Conservation (phyloP, 2,888 invertebrate genomes). For the Congeria kusceri region DNA sequence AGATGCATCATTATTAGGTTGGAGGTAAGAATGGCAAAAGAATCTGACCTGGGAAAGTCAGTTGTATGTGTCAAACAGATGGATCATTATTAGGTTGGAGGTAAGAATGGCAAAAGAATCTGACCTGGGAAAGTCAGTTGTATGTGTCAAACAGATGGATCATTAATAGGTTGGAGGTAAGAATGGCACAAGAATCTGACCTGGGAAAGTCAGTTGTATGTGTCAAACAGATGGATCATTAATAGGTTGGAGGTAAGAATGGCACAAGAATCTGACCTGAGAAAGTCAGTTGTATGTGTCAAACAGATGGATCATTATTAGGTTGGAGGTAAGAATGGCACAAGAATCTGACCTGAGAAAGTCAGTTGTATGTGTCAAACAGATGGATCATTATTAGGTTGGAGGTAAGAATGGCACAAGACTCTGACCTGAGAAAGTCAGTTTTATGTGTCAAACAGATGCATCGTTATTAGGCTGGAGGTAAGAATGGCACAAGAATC, state of each 20-base stretch:
- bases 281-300: not conserved
- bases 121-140: not conserved
- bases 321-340: slow-evolving; percentile 10
- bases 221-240: slow-evolving; percentile 2
- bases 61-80: not conserved
- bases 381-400: not conserved
- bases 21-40: slow-evolving; percentile 7
- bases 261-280: not conserved
- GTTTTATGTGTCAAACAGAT: slow-evolving; percentile 1
- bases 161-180: not conserved
- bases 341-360: not conserved
- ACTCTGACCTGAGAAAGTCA: not conserved
- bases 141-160: not conserved
- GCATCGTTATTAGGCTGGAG: not conserved
- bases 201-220: not conserved
- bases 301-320: not conserved
- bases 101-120: slow-evolving; percentile 6
- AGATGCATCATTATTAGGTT: not conserved
- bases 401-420: slow-evolving; percentile 4
- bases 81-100: not conserved
- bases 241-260: not conserved
- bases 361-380: not conserved
- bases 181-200: slow-evolving; percentile 1
- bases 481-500: slow-evolving; percentile 3
- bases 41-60: not conserved